Base-by-base conservation (phyloP, 2,888 invertebrate species). In the Synergus laeviventris region DNA sequence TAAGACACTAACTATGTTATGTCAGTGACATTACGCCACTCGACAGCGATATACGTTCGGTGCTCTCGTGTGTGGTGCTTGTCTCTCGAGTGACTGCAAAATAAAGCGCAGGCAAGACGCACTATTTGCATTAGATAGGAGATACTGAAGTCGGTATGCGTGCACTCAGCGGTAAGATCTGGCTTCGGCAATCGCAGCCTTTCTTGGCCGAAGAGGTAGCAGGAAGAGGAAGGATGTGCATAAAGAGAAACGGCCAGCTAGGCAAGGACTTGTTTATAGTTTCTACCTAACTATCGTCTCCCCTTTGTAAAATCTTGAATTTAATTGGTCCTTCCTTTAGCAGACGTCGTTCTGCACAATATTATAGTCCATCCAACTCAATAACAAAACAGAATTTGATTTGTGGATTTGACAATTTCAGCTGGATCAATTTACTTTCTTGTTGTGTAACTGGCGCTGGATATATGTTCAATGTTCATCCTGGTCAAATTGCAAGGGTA, bases 1-100 rank as follows among this genome's bases (percentile, higher is more conserved):
- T 78, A 80, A 78, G 84, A 81, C 83, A 81, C 85, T 87, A 87
- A 88, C 81, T 81, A 84, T 75, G 81, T 86, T 86, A 83, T 76
- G 75, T 75, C 73, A 76, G 59, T 74, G 79, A 78, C 80, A 76
- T 78, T 80, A 77, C 80, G 79, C 49, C 70, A 70, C 16, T 16
- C 31, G 49, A 49, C 45, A 66, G 14, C 42, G 66, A 66, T 45
- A 54, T 54, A 54, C 49, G 70, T 31, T 70, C n/a, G 31, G 12
- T 70, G 36, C 49, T 45, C 70, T 70, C 70, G 31, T 70, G 70
- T 70, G 70, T 70, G 70, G 70, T 70, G 45, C 70, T 45, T 49
- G n/a, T 70, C 49, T 70, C 9, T 45, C n/a, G 70, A 70, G 31
- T 49, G 49, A 70, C 70, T 70, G 70, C 36, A 59, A 59, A 36